Base-by-base conservation (phyloP, 2,888 invertebrate species). In the Torymus tubicola region DNA sequence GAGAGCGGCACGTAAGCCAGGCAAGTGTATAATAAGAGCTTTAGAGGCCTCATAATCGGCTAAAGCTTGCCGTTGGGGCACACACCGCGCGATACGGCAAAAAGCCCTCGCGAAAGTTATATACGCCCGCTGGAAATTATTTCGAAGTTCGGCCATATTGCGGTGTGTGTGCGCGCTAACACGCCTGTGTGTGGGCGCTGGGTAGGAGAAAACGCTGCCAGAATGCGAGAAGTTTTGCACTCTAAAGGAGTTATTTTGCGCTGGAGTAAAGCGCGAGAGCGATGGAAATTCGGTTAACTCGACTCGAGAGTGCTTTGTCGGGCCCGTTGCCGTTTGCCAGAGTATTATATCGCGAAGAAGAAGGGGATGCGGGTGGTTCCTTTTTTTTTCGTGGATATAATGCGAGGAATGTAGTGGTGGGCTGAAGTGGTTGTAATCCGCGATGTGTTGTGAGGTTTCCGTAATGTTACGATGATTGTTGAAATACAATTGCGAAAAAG, bases 231-330 rank as follows among this genome's bases (percentile, higher is more conserved):
- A 68, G 24, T 68, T 68, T 18, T 31, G 61, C 61, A 14, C 60
- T 13, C n/a, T 18, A 16, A 75, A 75, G 60, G 68, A 68, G 68
- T 75, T 73, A 73, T 65, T 75, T 68, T 21, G 53, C 53, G 31
- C 68, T 24, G 14, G 55, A 55, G 55, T 55, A 55, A 68, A 68
- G 24, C 31, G 12, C 58, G 18, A n/a, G 57, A 13, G 55, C 18
- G 11, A 16, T 58, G 71, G 71, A 52, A 78, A 61, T 72, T 60
- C 67, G 65, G 67, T 72, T 60, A 78, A 72, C 78, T 78, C 31
- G 3, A 42, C 58, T 65, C 60, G n/a, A n/a, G 58, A 71, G 57
- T 57, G 16, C 31, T 31, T 31, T 31, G 31, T 31, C 31, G n/a
- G 31, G 31, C 4, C 31, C 31, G 31, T 1, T 31, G 31, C 31